Percentiles rank a stretch among this genome's conserved stretches.
Evolutionary conservation across 1,140 invertebrate species (phyloP).

Genomic region (Drosophila yakuba): DNA sequence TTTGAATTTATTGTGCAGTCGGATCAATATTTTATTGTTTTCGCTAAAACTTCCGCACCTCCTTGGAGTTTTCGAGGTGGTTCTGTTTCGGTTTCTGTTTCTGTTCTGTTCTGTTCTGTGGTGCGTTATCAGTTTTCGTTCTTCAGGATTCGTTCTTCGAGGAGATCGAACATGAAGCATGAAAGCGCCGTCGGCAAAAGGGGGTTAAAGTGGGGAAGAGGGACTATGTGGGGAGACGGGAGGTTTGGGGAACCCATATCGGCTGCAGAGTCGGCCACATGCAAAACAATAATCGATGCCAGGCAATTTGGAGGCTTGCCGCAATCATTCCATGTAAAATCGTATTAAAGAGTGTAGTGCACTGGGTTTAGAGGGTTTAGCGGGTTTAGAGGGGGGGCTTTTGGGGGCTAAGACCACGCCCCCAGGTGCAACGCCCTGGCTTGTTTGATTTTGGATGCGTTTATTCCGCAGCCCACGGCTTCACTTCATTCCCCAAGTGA

Average conservation of each 20-base stretch:
- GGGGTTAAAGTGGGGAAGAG: neutral
- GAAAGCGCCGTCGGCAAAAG: conserved; percentile 69
- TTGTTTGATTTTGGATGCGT: conserved; percentile 82
- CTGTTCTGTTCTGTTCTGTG: conserved; percentile 3
- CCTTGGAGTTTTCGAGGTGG: conserved; percentile 38
- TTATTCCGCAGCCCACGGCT: conserved; percentile 65
- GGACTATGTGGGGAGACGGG: no score
- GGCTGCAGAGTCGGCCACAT: conserved; percentile 57
- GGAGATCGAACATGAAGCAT: conserved; percentile 53
- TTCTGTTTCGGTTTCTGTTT: conserved; percentile 1
- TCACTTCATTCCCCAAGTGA: conserved; percentile 44
- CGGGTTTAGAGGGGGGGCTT: neutral
- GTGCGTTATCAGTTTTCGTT: conserved; percentile 67
- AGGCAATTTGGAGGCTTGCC: conserved; percentile 24
- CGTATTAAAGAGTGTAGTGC: conserved; percentile 72
- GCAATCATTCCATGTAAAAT: conserved; percentile 72
- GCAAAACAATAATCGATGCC: conserved; percentile 81
- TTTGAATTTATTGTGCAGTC: conserved; percentile 75
- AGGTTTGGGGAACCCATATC: conserved; percentile 25
- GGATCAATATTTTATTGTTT: conserved; percentile 78
- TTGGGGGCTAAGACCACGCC: conserved; percentile 48
- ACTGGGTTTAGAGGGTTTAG: neutral
- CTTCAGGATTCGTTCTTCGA: neutral
- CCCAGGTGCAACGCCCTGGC: conserved; percentile 65
- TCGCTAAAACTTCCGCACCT: conserved; percentile 70